These are phyloP conservation scores for Bombus picipes DNA, from an alignment of 1,140 invertebrate genomes.

Conservation along the genomic window DNA sequence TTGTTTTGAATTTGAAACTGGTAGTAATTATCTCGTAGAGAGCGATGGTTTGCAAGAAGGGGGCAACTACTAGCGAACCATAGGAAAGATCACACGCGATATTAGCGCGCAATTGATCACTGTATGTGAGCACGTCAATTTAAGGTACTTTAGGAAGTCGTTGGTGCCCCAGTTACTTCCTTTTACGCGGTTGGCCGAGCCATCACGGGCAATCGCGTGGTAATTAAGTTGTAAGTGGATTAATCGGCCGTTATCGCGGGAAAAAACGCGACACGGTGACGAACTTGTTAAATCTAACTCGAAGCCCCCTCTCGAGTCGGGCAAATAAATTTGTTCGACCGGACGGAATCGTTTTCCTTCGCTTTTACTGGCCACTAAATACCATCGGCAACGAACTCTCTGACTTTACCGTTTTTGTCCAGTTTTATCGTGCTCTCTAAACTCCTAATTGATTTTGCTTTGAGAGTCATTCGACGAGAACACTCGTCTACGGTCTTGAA, in stretches of 20 bases:
- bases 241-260: constrained; percentile 32
- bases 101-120: constrained; percentile 35
- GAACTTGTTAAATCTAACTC: constrained; percentile 37
- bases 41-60: not conserved
- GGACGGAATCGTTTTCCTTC: not conserved
- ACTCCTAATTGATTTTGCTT: constrained; percentile 29
- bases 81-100: not conserved
- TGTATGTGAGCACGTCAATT: constrained; percentile 34
- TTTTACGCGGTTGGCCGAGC: constrained; percentile 29
- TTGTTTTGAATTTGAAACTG: not conserved
- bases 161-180: constrained; percentile 42
- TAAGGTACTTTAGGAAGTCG: constrained; percentile 50
- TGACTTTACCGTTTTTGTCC: not conserved
- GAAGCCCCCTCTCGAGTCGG: not conserved
- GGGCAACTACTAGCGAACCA: not conserved
- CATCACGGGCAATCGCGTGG: constrained; percentile 53
- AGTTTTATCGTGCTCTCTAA: constrained; percentile 7
- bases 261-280: not conserved
- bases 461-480: not conserved
- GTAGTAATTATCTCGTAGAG: not conserved
- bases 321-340: constrained; percentile 30
- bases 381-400: not conserved
- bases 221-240: constrained; percentile 64
- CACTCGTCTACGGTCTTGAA: not conserved
- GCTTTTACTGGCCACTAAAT: not conserved